Percentiles rank a stretch among this genome's conserved stretches.
These are phyloP conservation scores for Melanostoma scalare DNA, from an alignment of 2,888 invertebrate genomes.

Conservation along the genomic window DNA sequence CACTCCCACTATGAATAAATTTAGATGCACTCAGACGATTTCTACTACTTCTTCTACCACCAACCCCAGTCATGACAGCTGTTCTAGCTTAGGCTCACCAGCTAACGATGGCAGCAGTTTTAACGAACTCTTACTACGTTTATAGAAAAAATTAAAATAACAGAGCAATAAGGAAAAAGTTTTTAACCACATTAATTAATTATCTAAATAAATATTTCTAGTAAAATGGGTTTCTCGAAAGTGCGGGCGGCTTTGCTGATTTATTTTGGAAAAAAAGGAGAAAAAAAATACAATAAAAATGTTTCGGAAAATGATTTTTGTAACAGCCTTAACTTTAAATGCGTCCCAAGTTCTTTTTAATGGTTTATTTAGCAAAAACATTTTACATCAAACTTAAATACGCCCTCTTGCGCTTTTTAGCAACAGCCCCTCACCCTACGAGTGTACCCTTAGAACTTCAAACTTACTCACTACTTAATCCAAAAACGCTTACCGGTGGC, in stretches of 20 bases:
- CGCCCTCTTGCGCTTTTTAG: constrained; percentile 37
- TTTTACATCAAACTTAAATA: constrained; percentile 16
- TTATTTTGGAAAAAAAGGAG: constrained; percentile 1
- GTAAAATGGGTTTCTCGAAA: constrained; percentile 63
- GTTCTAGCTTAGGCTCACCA: constrained; percentile 45
- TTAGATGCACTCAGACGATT: constrained; percentile 67
- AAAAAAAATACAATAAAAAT: constrained; percentile 18
- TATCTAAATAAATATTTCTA: constrained; percentile 41
- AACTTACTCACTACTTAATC: constrained; percentile 56
- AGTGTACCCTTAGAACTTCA: constrained; percentile 47
- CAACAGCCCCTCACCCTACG: constrained; percentile 51
- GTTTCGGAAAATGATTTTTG: constrained; percentile 22
- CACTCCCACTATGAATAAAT: constrained; percentile 62
- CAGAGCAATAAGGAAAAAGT: constrained; percentile 42
- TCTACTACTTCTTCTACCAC: constrained; percentile 46
- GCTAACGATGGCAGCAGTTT: constrained; percentile 64
- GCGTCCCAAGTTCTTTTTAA: constrained; percentile 35
- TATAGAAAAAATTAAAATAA: constrained; percentile 52
- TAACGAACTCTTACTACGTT: constrained; percentile 71
- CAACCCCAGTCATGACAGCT: constrained; percentile 58
- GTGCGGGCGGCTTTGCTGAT: constrained; percentile 46
- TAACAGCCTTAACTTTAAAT: constrained; percentile 32
- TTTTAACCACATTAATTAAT: constrained; percentile 49
- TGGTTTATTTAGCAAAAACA: constrained; percentile 43
- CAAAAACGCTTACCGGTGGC: constrained; percentile 65